These are phyloP conservation scores for Drosophila virilis DNA, from an alignment of 1,140 invertebrate species.

Conservation along the genomic window DNA sequence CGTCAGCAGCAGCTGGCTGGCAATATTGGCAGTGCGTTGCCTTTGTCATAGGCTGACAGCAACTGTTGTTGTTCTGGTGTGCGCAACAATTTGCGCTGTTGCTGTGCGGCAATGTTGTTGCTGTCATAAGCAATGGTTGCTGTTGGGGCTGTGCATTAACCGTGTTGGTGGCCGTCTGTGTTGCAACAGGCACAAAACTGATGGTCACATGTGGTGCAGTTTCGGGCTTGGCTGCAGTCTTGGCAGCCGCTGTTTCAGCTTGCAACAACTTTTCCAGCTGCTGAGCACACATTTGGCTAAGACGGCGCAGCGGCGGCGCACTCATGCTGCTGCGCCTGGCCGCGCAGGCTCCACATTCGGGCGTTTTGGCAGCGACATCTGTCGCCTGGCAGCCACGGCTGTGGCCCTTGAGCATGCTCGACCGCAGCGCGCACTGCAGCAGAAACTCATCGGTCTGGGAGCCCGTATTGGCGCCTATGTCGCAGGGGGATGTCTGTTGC, in stretches of 20 bases:
- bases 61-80: background rate
- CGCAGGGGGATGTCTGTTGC: conserved; percentile 45
- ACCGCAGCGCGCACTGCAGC: conserved; percentile 20
- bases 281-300: background rate
- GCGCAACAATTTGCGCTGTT: conserved; percentile 19
- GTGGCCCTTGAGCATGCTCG: background rate
- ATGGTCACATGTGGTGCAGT: conserved; percentile 43
- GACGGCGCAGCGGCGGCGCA: background rate
- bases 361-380: background rate
- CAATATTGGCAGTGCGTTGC: background rate
- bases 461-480: conserved; percentile 38
- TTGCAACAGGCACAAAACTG: conserved; percentile 24
- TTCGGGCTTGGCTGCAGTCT: background rate
- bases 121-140: conserved; percentile 18
- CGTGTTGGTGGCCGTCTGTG: background rate
- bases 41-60: conserved; percentile 3
- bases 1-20: background rate
- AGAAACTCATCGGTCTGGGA: conserved; percentile 50
- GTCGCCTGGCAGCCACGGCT: conserved; percentile 33
- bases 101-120: background rate
- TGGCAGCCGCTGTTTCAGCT: background rate
- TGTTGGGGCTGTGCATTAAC: conserved; percentile 5
- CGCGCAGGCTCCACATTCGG: background rate
- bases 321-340: background rate
- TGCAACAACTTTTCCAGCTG: background rate